A percentile compares a stretch with the other conserved stretches of the same genome.
Evolutionary conservation across 1,140 invertebrate species (phyloP).

Genomic region (Plodia interpunctella): DNA sequence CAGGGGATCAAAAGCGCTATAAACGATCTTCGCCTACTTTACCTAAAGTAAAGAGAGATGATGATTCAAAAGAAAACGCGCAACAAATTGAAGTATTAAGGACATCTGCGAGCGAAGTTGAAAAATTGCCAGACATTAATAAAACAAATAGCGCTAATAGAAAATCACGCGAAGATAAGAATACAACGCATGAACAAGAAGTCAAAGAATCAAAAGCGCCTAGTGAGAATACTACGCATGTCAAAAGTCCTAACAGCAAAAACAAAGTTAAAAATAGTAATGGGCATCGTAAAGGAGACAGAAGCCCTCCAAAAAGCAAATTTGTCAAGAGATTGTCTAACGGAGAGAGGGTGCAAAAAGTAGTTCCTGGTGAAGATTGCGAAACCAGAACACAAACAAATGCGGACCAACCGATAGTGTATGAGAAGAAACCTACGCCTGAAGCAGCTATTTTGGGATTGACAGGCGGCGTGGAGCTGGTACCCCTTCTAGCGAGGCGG

Average conservation of each 20-base stretch:
- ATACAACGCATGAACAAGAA: slow-evolving; percentile 21
- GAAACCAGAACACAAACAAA: slow-evolving; percentile 22
- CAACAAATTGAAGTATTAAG: slow-evolving; percentile 44
- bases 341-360: slow-evolving; percentile 41
- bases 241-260: neutral
- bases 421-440: slow-evolving; percentile 67
- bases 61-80: slow-evolving; percentile 36
- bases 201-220: slow-evolving; percentile 22
- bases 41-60: slow-evolving; percentile 67
- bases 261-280: neutral
- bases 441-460: slow-evolving; percentile 70
- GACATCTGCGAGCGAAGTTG: slow-evolving; percentile 24
- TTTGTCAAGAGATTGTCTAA: slow-evolving; percentile 57
- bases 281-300: slow-evolving; percentile 32
- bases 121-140: slow-evolving; percentile 56
- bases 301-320: slow-evolving; percentile 40
- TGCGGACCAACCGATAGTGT: slow-evolving; percentile 17
- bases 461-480: slow-evolving; percentile 81
- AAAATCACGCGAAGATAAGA: slow-evolving; percentile 19
- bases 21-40: slow-evolving; percentile 68
- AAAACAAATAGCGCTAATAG: slow-evolving; percentile 23
- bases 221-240: neutral
- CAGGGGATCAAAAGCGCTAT: slow-evolving; percentile 42
- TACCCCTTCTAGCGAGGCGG: slow-evolving; percentile 80
- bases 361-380: slow-evolving; percentile 30